phyloP scores from a whole-genome alignment of 2,888 invertebrate species.

The Luperina nickerlii region DNA sequence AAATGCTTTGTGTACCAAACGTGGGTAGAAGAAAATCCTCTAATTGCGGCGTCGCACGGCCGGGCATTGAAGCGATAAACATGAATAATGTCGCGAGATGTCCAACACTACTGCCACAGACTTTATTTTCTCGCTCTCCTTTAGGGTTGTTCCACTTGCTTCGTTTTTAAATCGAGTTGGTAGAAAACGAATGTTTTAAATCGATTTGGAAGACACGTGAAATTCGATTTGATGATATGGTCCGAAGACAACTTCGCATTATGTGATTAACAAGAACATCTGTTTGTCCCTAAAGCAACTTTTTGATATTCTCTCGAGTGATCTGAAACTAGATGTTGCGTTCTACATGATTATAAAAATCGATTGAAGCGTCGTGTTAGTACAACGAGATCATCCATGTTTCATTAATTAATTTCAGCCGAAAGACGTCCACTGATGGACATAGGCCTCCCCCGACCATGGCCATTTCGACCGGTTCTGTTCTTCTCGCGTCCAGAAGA shows the following conservation, averaged over 20 bases:
- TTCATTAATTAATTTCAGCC: no score
- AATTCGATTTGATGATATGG: neutral
- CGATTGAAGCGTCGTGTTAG: neutral
- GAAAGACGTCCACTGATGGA: no score
- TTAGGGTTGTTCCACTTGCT: conserved; percentile 47
- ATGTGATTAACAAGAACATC: neutral
- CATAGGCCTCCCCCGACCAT: no score
- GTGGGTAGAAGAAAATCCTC: conserved; percentile 78
- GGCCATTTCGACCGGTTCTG: no score
- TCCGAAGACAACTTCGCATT: neutral
- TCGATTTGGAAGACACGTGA: neutral
- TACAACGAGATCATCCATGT: neutral
- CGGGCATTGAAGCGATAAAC: conserved; percentile 82
- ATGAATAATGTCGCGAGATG: conserved; percentile 87
- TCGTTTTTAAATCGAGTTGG: conserved; percentile 56
- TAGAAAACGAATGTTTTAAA: neutral
- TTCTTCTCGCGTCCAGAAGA: no score
- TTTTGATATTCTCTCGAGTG: neutral
- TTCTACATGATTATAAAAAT: neutral
- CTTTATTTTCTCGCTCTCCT: conserved; percentile 83
- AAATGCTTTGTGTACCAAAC: conserved; percentile 74
- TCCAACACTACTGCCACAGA: conserved; percentile 80
- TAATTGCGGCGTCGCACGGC: conserved; percentile 85
- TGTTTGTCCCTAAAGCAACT: neutral
- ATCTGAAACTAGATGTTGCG: neutral